Percentiles rank a stretch among this genome's conserved stretches.
Conservation (phyloP, 2,888 invertebrate genomes). For the Diplolepis rosae region DNA sequence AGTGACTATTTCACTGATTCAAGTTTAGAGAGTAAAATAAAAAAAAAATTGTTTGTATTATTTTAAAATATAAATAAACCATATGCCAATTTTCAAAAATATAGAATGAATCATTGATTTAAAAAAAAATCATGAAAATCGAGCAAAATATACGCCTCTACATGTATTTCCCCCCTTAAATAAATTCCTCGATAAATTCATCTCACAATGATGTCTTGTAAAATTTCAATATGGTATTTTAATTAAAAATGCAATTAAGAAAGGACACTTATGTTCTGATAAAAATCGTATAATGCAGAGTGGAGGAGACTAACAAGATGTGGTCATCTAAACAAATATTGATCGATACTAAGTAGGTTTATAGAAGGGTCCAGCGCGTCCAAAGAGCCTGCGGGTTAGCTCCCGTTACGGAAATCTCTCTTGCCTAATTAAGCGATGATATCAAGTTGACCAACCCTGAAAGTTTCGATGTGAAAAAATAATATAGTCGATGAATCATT, state of each 20-base stretch:
- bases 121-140: too few species aligned
- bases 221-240: too few species aligned
- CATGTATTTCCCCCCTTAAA: too few species aligned
- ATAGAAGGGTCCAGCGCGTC: conserved; percentile 45
- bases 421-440: conserved; percentile 47
- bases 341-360: conserved; percentile 36
- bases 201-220: too few species aligned
- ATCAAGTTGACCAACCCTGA: conserved; percentile 34
- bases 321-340: conserved; percentile 22
- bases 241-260: not conserved
- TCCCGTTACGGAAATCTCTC: conserved; percentile 39
- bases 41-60: too few species aligned
- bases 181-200: too few species aligned
- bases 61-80: too few species aligned
- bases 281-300: not conserved
- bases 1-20: too few species aligned
- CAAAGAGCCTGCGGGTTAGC: conserved; percentile 13
- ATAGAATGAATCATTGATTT: too few species aligned
- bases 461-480: conserved; percentile 14
- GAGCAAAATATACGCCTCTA: too few species aligned
- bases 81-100: too few species aligned
- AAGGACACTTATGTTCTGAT: not conserved
- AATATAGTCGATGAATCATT: conserved; percentile 20
- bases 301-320: conserved; percentile 15
- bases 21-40: too few species aligned